These are phyloP conservation scores for Atta texana DNA, from an alignment of 1,140 invertebrate genomes.

Conservation along the genomic window DNA sequence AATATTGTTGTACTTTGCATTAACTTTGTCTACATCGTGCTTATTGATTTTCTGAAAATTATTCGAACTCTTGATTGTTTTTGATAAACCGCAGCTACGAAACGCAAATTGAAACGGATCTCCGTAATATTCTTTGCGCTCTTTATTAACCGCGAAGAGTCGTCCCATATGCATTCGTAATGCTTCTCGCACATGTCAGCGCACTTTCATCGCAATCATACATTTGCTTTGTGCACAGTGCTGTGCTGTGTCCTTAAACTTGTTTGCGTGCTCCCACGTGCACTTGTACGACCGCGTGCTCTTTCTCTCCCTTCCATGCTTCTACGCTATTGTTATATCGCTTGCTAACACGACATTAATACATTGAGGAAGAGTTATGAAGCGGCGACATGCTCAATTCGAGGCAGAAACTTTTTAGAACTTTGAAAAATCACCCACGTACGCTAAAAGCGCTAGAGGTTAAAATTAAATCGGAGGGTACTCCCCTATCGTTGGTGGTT, in stretches of 20 bases:
- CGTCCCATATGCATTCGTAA: conserved; percentile 27
- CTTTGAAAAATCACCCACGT: conserved; percentile 77
- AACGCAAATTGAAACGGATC: background rate
- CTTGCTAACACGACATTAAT: conserved; percentile 81
- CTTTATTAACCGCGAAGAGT: conserved; percentile 39
- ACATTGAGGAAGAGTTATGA: conserved; percentile 78
- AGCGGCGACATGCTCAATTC: conserved; percentile 72
- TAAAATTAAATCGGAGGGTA: conserved; percentile 76
- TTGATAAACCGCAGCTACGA: background rate
- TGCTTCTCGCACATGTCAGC: conserved; percentile 11
- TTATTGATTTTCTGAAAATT: background rate
- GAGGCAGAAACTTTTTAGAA: conserved; percentile 60
- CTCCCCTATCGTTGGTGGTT: conserved; percentile 46
- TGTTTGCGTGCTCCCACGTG: conserved; percentile 34
- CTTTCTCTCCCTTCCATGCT: conserved; percentile 40
- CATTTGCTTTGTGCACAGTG: conserved; percentile 30
- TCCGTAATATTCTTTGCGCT: conserved; percentile 2
- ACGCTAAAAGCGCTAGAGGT: conserved; percentile 76
- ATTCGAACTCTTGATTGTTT: background rate
- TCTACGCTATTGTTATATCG: conserved; percentile 79
- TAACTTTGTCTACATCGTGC: background rate
- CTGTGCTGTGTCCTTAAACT: conserved; percentile 52
- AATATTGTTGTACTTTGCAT: background rate
- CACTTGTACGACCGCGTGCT: conserved; percentile 34
- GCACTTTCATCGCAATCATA: conserved; percentile 12